A percentile compares a stretch with the other conserved stretches of the same genome.
phyloP scores from a whole-genome alignment of 2,113 vertebrate genomes.

The Ctenodactylus gundi region DNA sequence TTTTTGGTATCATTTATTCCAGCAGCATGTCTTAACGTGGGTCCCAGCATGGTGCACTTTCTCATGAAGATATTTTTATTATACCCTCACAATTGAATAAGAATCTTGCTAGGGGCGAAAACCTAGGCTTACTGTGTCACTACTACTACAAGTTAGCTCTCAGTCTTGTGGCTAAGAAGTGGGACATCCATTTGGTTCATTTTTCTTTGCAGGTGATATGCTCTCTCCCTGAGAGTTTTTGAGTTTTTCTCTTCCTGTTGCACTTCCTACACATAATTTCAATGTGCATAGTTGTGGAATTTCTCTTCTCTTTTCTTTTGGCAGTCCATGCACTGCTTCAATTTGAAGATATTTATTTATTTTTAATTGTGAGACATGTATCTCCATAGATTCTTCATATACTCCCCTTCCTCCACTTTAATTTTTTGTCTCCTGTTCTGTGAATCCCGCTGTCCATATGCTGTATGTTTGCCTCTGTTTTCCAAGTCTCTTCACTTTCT shows the following conservation, averaged over 20 bases:
- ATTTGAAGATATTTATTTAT: background rate
- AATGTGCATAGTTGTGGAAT: background rate
- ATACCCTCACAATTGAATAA: background rate
- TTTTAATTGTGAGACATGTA: background rate
- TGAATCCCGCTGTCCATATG: background rate
- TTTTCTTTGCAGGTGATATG: background rate
- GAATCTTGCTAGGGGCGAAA: background rate
- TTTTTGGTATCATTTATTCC: background rate
- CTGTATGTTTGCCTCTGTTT: background rate
- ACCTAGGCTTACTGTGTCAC: background rate
- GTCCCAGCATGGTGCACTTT: background rate
- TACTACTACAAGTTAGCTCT: background rate
- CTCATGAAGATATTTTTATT: background rate
- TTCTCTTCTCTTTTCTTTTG: slow-evolving; percentile 10
- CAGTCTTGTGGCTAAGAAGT: background rate
- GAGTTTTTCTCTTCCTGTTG: background rate
- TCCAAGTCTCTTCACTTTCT: background rate
- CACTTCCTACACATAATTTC: background rate
- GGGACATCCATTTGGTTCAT: background rate
- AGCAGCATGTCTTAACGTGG: background rate
- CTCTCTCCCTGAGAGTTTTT: background rate
- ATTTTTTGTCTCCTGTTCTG: background rate
- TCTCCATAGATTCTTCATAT: background rate
- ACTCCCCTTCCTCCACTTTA: background rate
- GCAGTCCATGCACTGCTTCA: background rate